A percentile compares a stretch with the other conserved stretches of the same genome.
phyloP scores from a whole-genome alignment of 1,140 invertebrate genomes.

The Drosophila lowei region DNA sequence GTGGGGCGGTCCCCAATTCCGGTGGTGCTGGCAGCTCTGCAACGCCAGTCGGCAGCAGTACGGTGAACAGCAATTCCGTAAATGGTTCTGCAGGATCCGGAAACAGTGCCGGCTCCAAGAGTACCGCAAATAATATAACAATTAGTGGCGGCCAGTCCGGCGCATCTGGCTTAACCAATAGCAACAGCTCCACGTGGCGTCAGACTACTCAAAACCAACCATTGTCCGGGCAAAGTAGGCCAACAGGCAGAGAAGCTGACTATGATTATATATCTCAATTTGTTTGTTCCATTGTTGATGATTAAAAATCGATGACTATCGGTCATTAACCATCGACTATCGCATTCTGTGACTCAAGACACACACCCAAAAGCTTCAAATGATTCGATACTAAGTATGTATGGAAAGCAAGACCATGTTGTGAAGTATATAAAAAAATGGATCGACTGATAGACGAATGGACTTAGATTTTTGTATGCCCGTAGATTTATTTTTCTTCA shows the following conservation, averaged over 20 bases:
- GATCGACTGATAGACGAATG: slow-evolving; percentile 80
- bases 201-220: slow-evolving; percentile 68
- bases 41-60: slow-evolving; percentile 11
- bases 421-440: slow-evolving; percentile 56
- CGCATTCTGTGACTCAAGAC: slow-evolving; percentile 53
- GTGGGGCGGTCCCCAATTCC: slow-evolving; percentile 31
- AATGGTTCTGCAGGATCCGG: slow-evolving; percentile 40
- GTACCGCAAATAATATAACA: slow-evolving; percentile 36
- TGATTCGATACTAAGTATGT: slow-evolving; percentile 55
- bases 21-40: slow-evolving; percentile 24
- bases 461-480: slow-evolving; percentile 81
- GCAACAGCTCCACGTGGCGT: slow-evolving; percentile 70
- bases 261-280: slow-evolving; percentile 82
- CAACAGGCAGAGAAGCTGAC: slow-evolving; percentile 75
- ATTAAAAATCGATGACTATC: slow-evolving; percentile 51
- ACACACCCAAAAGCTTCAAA: slow-evolving; percentile 54
- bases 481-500: slow-evolving; percentile 77
- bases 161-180: slow-evolving; percentile 34
- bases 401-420: slow-evolving; percentile 58
- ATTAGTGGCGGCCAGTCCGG: slow-evolving; percentile 34
- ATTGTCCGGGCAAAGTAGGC: slow-evolving; percentile 67
- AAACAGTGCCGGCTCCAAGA: slow-evolving; percentile 30
- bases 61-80: slow-evolving; percentile 25
- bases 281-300: slow-evolving; percentile 83
- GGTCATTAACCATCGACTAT: slow-evolving; percentile 36